These are phyloP conservation scores for Gobionotothen gibberifrons DNA, from an alignment of 2,797 vertebrate species.

Conservation along the genomic window DNA sequence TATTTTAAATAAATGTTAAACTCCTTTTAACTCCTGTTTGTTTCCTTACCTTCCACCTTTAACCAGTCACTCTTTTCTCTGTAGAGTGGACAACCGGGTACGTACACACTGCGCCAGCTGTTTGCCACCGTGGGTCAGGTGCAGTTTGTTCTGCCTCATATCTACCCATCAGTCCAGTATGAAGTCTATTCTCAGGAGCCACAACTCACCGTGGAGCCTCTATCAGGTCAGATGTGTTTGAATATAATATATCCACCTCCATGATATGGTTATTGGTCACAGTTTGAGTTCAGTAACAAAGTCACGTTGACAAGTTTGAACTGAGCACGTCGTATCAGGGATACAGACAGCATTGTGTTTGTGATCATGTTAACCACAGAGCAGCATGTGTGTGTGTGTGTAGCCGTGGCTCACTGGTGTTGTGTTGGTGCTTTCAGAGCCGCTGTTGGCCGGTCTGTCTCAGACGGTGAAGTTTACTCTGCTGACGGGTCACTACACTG, in stretches of 20 bases:
- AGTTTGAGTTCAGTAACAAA: background rate
- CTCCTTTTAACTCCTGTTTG: no score
- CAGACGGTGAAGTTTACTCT: slow-evolving; percentile 96
- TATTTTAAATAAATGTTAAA: no score
- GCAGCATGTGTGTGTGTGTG: background rate
- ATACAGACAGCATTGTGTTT: background rate
- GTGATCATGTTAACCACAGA: background rate
- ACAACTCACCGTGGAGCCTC: slow-evolving; percentile 93
- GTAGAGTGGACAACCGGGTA: slow-evolving; percentile 92
- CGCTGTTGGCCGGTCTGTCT: slow-evolving; percentile 94
- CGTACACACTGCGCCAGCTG: slow-evolving; percentile 93
- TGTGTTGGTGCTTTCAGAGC: slow-evolving; percentile 82
- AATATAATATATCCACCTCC: no score
- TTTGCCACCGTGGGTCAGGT: slow-evolving; percentile 89
- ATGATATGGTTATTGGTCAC: background rate
- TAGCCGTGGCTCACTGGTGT: background rate
- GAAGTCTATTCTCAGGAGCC: slow-evolving; percentile 98
- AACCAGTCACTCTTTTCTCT: background rate
- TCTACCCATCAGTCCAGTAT: slow-evolving; percentile 94
- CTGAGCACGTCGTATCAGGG: background rate
- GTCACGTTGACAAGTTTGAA: background rate
- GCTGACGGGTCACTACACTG: slow-evolving; percentile 91
- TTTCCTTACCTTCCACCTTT: background rate
- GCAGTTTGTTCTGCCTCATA: slow-evolving; percentile 92
- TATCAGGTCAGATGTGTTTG: slow-evolving; percentile 84